Evolutionary conservation across 2,888 invertebrate species (phyloP).

Genomic region (Tridacna crocea): DNA sequence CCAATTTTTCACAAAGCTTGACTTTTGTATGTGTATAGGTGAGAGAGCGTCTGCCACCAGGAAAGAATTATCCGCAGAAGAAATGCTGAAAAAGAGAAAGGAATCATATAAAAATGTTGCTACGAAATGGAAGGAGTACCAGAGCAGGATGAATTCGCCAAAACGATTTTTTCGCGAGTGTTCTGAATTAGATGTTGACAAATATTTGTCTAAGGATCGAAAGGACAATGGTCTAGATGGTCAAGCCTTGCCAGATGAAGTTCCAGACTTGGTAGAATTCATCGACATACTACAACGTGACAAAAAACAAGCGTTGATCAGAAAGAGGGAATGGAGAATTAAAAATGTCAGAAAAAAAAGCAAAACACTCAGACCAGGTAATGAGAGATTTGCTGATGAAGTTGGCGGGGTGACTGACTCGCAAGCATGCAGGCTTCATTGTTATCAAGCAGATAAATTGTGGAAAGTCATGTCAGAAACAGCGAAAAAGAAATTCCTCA

Average conservation of each 20-base stretch:
- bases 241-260: constrained; percentile 18
- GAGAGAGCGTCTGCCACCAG: constrained; percentile 5
- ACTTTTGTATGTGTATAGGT: constrained; percentile 28
- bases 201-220: constrained; percentile 33
- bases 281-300: constrained; percentile 51
- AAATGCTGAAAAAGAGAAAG: constrained; percentile 47
- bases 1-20: neutral
- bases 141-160: neutral
- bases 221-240: neutral
- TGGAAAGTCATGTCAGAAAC: constrained; percentile 34
- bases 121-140: constrained; percentile 5
- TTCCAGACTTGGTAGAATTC: constrained; percentile 59
- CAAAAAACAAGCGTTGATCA: constrained; percentile 9
- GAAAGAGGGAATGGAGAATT: neutral
- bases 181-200: constrained; percentile 48
- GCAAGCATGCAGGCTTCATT: constrained; percentile 53
- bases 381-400: constrained; percentile 38
- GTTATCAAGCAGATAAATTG: constrained; percentile 27
- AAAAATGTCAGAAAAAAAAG: neutral
- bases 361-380: constrained; percentile 11
- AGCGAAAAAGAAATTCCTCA: constrained; percentile 27
- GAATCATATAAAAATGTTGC: constrained; percentile 20
- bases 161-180: constrained; percentile 39
- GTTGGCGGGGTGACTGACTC: constrained; percentile 64
- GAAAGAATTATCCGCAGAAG: constrained; percentile 19